A percentile compares a stretch with the other conserved stretches of the same genome.
These are phyloP conservation scores for Drosophila obscura DNA, from an alignment of 1,140 invertebrate genomes.

Conservation along the genomic window DNA sequence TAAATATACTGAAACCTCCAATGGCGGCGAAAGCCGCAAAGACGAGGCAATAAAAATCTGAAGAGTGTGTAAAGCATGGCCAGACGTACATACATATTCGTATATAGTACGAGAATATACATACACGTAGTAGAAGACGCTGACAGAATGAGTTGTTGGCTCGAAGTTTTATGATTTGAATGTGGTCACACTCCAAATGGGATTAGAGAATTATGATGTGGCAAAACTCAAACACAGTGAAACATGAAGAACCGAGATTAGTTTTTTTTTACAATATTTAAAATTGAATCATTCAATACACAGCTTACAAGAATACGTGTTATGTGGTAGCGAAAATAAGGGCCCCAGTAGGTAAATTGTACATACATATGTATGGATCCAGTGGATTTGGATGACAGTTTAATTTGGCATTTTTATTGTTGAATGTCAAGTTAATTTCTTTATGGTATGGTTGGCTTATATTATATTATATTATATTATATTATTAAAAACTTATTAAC, in stretches of 20 bases:
- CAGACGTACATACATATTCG: slow-evolving; percentile 28
- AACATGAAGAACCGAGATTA: not conserved
- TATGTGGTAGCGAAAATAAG: too few relatives aligned
- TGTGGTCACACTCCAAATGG: slow-evolving; percentile 19
- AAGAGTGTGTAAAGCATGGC: slow-evolving; percentile 64
- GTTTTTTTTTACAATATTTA: not conserved
- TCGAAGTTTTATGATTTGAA: slow-evolving; percentile 31
- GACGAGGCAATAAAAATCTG: slow-evolving; percentile 69
- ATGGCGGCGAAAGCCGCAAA: slow-evolving; percentile 68
- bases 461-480: too few relatives aligned
- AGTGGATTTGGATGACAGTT: too few relatives aligned
- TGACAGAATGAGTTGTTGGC: slow-evolving; percentile 41
- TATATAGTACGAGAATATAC: not conserved
- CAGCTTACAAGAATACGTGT: too few relatives aligned
- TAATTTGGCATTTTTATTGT: too few relatives aligned
- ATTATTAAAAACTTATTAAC: too few relatives aligned
- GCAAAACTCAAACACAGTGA: not conserved
- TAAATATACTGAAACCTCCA: slow-evolving; percentile 68
- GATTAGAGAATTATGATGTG: slow-evolving; percentile 17
- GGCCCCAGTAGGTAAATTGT: too few relatives aligned
- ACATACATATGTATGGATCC: too few relatives aligned
- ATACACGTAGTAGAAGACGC: not conserved
- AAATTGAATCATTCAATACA: too few relatives aligned
- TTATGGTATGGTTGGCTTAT: too few relatives aligned
- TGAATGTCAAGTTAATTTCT: too few relatives aligned